phyloP scores from a whole-genome alignment of 2,113 vertebrate species.

The Lipophrys pholis region DNA sequence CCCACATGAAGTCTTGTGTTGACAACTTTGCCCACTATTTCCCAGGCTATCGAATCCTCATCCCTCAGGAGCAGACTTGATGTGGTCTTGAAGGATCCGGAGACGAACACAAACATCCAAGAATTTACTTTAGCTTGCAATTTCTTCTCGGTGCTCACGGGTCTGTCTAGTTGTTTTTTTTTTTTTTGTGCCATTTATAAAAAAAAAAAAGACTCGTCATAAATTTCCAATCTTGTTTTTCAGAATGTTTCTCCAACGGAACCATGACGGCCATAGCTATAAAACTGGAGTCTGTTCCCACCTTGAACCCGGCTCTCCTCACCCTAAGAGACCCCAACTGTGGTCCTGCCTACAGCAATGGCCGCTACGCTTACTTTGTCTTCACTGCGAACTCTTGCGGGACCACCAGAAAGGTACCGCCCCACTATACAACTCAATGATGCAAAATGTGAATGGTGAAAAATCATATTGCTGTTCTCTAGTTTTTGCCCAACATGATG shows the following conservation, averaged over 20 bases:
- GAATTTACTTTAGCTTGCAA: constrained; percentile 69
- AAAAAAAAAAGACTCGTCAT: too few relatives aligned
- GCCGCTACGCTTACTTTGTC: constrained; percentile 72
- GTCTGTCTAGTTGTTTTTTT: constrained; percentile 31
- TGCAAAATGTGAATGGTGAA: background rate
- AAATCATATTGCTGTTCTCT: too few relatives aligned
- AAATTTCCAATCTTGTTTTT: too few relatives aligned
- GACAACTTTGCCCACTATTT: background rate
- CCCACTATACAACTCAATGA: background rate
- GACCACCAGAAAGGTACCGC: constrained; percentile 74
- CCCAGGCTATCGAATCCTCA: constrained; percentile 55
- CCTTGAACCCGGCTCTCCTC: constrained; percentile 62
- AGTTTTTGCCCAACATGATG: constrained; percentile 77
- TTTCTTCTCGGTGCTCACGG: constrained; percentile 54
- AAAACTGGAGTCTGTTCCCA: constrained; percentile 74
- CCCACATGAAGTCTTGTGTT: too few relatives aligned
- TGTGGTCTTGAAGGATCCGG: constrained; percentile 40
- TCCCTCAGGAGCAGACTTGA: constrained; percentile 64
- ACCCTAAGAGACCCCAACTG: constrained; percentile 74
- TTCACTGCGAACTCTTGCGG: constrained; percentile 79
- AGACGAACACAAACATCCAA: constrained; percentile 32
- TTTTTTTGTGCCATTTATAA: too few relatives aligned
- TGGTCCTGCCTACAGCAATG: constrained; percentile 69
- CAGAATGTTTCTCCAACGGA: constrained; percentile 82
- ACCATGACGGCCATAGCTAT: constrained; percentile 75